These are phyloP conservation scores for Labeo rohita DNA, from an alignment of 2,113 vertebrate genomes.

Conservation along the genomic window DNA sequence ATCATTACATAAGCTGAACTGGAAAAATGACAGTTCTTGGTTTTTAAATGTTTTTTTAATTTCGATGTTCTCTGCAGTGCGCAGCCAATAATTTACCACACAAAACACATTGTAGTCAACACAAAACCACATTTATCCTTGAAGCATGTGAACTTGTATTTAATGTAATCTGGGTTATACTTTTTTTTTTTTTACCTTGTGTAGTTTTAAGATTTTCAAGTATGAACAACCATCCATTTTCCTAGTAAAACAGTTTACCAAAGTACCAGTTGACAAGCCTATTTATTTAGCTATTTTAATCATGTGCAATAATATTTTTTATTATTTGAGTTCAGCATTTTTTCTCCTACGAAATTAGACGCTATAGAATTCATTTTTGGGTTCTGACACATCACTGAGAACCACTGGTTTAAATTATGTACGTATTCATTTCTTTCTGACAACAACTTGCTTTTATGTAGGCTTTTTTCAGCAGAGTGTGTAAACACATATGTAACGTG, in stretches of 20 bases:
- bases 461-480: neutral
- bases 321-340: neutral
- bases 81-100: neutral
- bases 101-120: conserved; percentile 1
- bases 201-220: neutral
- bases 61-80: neutral
- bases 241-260: neutral
- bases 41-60: neutral
- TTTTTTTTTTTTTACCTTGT: neutral
- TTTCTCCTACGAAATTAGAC: neutral
- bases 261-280: neutral
- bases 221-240: neutral
- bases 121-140: neutral
- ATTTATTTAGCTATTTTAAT: neutral
- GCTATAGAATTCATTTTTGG: neutral
- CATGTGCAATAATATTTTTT: neutral
- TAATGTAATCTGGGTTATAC: neutral
- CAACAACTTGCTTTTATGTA: neutral
- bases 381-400: neutral
- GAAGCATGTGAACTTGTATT: neutral
- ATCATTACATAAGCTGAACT: conserved; percentile 6
- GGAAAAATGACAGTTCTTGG: neutral
- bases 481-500: neutral
- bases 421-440: neutral
- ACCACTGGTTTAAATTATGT: neutral